phyloP scores from a whole-genome alignment of 2,797 vertebrate species.

The Serranus cabrilla region DNA sequence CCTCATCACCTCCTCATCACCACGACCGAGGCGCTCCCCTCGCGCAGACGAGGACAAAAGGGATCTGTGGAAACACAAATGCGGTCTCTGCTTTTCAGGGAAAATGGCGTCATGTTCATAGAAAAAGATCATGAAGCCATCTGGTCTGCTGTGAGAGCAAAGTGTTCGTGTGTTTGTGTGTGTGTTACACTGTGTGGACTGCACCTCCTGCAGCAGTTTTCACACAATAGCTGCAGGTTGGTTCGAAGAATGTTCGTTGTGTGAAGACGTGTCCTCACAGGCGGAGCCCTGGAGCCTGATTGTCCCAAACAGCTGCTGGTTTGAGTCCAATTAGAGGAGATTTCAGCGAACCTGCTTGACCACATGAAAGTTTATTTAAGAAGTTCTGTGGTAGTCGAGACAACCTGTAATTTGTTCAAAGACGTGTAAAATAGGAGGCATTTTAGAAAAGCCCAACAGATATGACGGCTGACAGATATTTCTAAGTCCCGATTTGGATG shows the following conservation, averaged over 20 bases:
- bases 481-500: too few relatives aligned
- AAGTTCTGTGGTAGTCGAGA: not conserved
- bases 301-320: not conserved
- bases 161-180: conserved; percentile 2
- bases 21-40: not conserved
- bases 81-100: conserved; percentile 52
- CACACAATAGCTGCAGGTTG: not conserved
- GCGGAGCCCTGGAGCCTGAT: not conserved
- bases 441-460: too few relatives aligned
- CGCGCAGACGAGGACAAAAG: not conserved
- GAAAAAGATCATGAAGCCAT: conserved; percentile 51
- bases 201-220: not conserved
- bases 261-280: conserved; percentile 8
- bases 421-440: too few relatives aligned
- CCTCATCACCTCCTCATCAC: not conserved
- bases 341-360: conserved; percentile 2
- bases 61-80: conserved; percentile 51
- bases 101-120: conserved; percentile 55
- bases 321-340: not conserved
- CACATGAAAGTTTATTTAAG: not conserved
- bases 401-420: not conserved
- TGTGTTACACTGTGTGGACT: not conserved
- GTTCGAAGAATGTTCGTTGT: not conserved
- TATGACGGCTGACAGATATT: too few relatives aligned
- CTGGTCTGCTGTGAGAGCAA: conserved; percentile 24